A percentile compares a stretch with the other conserved stretches of the same genome.
Conservation (phyloP, 2,797 vertebrate genomes). For the Anisognathus igniventris region DNA sequence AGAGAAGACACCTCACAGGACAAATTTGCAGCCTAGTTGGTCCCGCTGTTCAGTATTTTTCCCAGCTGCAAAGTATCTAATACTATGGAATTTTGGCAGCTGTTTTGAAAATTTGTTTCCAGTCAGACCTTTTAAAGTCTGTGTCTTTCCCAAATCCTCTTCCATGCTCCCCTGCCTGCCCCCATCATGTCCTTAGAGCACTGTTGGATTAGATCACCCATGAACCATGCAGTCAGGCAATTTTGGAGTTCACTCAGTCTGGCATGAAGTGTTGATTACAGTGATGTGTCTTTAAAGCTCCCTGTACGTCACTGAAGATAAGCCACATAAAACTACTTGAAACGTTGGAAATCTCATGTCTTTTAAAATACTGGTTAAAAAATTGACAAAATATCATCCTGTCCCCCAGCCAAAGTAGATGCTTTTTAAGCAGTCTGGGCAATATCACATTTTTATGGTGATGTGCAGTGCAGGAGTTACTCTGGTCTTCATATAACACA, state of each 20-base stretch:
- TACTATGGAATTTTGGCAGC: background rate
- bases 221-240: fast-evolving
- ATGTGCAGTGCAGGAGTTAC: background rate
- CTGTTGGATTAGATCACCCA: background rate
- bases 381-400: background rate
- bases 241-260: background rate
- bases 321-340: fast-evolving
- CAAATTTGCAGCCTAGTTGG: background rate
- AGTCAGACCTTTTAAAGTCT: background rate
- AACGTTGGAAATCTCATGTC: background rate
- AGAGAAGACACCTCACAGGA: background rate
- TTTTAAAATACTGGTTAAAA: background rate
- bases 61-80: background rate
- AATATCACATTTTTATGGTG: background rate
- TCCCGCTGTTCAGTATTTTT: background rate
- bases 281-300: background rate
- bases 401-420: background rate
- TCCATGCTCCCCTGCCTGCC: background rate
- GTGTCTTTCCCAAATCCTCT: background rate
- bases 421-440: background rate
- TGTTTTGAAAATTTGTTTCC: background rate
- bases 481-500: background rate
- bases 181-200: background rate
- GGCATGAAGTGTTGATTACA: background rate
- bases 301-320: background rate